Conservation (phyloP, 1,140 invertebrate genomes). For the Leptinotarsa lineolata region DNA sequence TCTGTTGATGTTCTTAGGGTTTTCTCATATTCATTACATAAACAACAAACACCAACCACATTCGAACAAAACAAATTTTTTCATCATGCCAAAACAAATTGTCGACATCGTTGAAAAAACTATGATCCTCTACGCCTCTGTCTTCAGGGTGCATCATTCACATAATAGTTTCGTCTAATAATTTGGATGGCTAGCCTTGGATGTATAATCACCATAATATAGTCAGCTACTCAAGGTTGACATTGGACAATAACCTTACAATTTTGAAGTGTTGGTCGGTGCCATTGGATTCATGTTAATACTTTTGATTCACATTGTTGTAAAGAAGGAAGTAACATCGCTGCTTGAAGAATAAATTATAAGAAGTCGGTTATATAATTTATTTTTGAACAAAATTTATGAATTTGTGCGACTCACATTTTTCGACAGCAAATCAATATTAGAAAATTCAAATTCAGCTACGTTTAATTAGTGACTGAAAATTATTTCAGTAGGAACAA, state of each 20-base stretch:
- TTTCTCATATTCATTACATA: not conserved
- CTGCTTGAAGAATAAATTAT: constrained; percentile 9
- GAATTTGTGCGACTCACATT: too few relatives aligned
- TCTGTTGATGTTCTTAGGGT: not conserved
- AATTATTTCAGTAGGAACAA: too few relatives aligned
- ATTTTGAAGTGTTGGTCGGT: constrained; percentile 12
- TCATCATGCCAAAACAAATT: not conserved
- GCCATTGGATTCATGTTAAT: constrained; percentile 20
- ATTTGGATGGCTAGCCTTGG: constrained; percentile 18
- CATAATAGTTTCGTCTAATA: constrained; percentile 22
- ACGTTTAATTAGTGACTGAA: too few relatives aligned
- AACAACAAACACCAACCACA: not conserved
- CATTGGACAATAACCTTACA: constrained; percentile 24
- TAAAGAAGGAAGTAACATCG: constrained; percentile 26
- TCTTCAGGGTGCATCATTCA: constrained; percentile 13
- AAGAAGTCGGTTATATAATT: not conserved
- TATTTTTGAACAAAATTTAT: not conserved
- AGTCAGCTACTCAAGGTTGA: constrained; percentile 25
- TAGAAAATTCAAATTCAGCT: too few relatives aligned
- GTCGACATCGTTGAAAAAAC: not conserved
- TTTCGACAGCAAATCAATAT: too few relatives aligned
- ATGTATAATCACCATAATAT: constrained; percentile 22
- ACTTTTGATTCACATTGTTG: constrained; percentile 21
- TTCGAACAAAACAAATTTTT: too few relatives aligned
- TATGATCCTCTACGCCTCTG: not conserved